Conservation (phyloP, 2,113 vertebrate species). For the Eurystomus gularis region DNA sequence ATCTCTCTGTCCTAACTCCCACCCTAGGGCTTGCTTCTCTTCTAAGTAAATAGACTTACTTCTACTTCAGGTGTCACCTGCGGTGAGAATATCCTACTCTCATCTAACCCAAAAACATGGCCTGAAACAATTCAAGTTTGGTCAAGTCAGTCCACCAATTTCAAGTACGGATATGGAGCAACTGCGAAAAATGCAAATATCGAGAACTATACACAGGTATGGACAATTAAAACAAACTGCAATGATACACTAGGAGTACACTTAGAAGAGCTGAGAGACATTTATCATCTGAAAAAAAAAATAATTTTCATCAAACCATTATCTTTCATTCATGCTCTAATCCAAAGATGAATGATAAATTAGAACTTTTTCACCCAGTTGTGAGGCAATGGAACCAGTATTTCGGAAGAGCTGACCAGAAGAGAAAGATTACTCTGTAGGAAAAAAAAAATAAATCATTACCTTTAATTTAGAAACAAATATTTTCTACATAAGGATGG, state of each 20-base stretch:
- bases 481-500: background rate
- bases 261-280: background rate
- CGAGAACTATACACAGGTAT: conserved; percentile 36
- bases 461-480: background rate
- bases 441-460: background rate
- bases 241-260: background rate
- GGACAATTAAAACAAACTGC: background rate
- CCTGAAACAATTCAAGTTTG: conserved; percentile 30
- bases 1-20: background rate
- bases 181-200: background rate
- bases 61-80: conserved; percentile 24
- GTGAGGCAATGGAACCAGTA: background rate
- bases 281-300: background rate
- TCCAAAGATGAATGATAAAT: background rate
- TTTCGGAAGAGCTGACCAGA: background rate
- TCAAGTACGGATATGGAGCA: conserved; percentile 35
- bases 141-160: conserved; percentile 1
- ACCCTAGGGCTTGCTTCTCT: background rate
- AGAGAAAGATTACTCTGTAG: background rate
- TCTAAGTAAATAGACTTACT: background rate
- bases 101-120: conserved; percentile 9
- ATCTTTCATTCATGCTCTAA: background rate
- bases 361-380: background rate
- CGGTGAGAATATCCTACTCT: conserved; percentile 19
- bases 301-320: background rate